Conservation (phyloP, 2,797 vertebrate species). For the Strix occidentalis region DNA sequence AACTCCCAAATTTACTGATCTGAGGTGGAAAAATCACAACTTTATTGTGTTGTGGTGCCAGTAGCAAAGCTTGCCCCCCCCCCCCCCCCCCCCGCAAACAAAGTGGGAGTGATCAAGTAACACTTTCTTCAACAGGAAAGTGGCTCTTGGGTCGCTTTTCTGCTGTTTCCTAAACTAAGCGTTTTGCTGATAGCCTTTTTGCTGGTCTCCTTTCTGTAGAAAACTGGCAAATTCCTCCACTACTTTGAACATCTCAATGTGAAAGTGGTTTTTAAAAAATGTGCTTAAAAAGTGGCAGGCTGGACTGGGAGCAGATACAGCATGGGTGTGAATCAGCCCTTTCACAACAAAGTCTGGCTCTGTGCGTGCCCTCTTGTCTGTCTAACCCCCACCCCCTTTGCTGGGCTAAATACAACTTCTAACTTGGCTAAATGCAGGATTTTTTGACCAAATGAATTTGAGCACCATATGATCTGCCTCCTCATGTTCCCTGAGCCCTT, state of each 20-base stretch:
- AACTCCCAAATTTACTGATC: not conserved
- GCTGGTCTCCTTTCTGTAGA: not conserved
- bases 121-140: not conserved
- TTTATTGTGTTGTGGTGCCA: not conserved
- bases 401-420: constrained; percentile 11
- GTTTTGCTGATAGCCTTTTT: not conserved
- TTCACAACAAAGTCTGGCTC: not conserved
- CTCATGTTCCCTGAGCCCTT: constrained; percentile 37
- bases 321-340: not conserved
- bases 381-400: not conserved
- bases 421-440: not conserved
- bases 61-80: not conserved
- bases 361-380: not conserved
- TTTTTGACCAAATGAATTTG: not conserved
- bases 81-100: not conserved
- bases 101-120: not conserved
- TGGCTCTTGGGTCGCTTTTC: not conserved
- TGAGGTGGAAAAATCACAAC: not conserved
- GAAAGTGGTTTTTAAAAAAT: not conserved
- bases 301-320: not conserved
- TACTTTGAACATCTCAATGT: not conserved
- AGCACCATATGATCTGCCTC: constrained; percentile 46
- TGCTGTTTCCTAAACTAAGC: not conserved
- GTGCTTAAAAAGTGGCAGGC: not conserved
- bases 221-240: not conserved